Evolutionary conservation across 2,888 invertebrate genomes (phyloP), one percentile per base, ranked within the genome.

Genomic region (Dasysyrphus albostriatus): DNA sequence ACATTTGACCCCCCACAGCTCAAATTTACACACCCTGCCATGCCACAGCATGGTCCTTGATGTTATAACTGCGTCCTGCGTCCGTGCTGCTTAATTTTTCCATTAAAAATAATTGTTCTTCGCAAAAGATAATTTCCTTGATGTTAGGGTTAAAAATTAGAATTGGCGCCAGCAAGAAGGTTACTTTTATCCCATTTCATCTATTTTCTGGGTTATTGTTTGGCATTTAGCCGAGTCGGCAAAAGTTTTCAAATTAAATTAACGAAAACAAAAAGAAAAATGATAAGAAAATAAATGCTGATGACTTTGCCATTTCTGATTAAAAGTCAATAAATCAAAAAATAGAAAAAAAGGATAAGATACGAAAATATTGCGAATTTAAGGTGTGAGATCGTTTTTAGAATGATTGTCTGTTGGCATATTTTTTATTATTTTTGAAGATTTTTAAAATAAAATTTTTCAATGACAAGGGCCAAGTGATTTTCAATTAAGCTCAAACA

Each of bases 101-200:
- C 83, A 88, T 88, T 88, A 88, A 88, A 88, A 88, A 83, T 88
- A 88, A 88, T 76, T 83, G 88, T 83, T 88, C 83, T 88, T 88
- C 72, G 80, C 61, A 83, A 88, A 88, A 88, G 83, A 88, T 88
- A 88, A 88, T 83, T 83, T 88, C 80, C 88, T 83, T 88, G 83
- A 83, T 83, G 79, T 61, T 75, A 72, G 88, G 83, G 80, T 80
- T 83, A 83, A 88, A 88, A 83, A 83, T 88, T 88, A 80, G 83
- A 72, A 54, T 78, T 88, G 88, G 88, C 88, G 83, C 88, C 88
- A 83, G 73, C 72, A 19, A 73, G 24, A 81, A 67, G 87, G 77
- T 61, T 87, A 83, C 83, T 65, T 74, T 83, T 87, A 83, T 79
- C 87, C 87, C 61, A 65, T 87, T 83, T 87, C 83, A 79, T 87